These are phyloP conservation scores for Macrochelys suwanniensis DNA, from an alignment of 2,797 vertebrate genomes.

Conservation along the genomic window DNA sequence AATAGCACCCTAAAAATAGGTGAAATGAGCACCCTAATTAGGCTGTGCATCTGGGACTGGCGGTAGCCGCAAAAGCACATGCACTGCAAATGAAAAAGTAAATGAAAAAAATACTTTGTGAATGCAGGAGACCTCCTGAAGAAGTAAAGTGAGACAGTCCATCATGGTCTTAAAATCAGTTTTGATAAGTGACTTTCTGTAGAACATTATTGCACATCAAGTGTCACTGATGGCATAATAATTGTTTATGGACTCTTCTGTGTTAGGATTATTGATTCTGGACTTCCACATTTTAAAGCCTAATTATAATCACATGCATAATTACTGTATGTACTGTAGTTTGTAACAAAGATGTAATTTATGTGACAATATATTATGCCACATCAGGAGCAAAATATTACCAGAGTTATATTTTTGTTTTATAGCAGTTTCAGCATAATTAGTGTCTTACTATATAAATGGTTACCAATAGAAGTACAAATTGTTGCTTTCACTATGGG, in stretches of 20 bases:
- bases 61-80: neutral
- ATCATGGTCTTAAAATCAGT: neutral
- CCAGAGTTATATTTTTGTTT: constrained; percentile 24
- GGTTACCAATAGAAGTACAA: constrained; percentile 21
- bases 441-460: neutral
- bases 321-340: neutral
- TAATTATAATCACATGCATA: neutral
- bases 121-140: neutral
- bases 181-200: neutral
- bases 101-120: neutral
- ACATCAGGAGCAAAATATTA: neutral
- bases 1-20: neutral
- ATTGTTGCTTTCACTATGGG: neutral
- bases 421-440: neutral
- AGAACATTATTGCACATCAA: neutral
- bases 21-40: neutral
- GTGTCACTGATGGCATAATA: neutral
- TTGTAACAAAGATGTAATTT: neutral
- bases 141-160: neutral
- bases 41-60: neutral
- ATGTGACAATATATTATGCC: neutral
- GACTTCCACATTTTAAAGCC: neutral
- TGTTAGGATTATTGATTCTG: neutral
- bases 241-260: neutral
- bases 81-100: neutral